Evolutionary conservation across 1,140 invertebrate species (phyloP), one percentile per base, ranked within the genome.

Genomic region (Octopus sinensis): DNA sequence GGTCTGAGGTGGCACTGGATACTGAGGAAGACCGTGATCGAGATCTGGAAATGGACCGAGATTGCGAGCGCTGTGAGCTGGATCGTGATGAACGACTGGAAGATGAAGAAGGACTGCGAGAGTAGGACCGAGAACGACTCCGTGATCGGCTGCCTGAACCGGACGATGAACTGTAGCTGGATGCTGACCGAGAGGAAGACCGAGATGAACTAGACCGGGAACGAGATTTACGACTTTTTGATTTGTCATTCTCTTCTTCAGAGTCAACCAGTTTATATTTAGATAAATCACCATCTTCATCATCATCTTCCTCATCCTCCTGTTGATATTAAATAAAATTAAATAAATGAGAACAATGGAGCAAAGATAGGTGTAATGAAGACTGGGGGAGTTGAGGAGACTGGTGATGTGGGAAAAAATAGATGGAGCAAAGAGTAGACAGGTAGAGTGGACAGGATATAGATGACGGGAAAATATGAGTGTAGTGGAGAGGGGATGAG

Each of bases 191-290:
- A n/a, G 88, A 88, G 30, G 84, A 83, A 17, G 87, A 83, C n/a
- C 82, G 68, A 73, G 85, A 84, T 71, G 80, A 80, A 71, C 81
- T 80, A 80, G 71, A 76, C 53, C 23, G 62, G 13, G 81, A 79
- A 77, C 7, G 6, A 5, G 71, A 12, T 13, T 73, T 73, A 23
- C 68, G 68, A 73, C 68, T 76, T 82, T 54, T 83, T 78, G 7
- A 62, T 43, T 17, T 81, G 56, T 17, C 76, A 81, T 17, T 83
- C 43, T 23, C 52, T 6, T 82, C 87, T 77, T 84, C 85, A 79
- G 85, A 86, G 86, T 93, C 94, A 88, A 93, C 94, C 54, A 96
- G 91, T 90, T 95, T 94, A 88, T 96, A 96, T 89, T 96, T 96
- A 17, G 95, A 95, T 81, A 95, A 91, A 91, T 96, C 95, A 30